Base-by-base conservation (phyloP, 2,113 vertebrate genomes). In the Fregata magnificens region DNA sequence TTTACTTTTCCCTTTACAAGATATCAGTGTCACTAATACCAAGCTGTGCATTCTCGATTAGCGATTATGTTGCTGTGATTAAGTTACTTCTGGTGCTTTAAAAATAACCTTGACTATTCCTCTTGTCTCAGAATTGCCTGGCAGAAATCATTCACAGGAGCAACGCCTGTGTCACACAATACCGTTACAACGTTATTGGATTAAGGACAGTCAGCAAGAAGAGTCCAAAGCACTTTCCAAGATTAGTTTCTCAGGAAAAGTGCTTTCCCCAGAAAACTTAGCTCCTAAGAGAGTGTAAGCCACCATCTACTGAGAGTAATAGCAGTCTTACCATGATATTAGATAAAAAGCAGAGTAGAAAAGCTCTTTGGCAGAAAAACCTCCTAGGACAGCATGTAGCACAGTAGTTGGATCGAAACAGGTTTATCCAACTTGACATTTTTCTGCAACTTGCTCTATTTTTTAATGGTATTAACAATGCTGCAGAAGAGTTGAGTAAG, bases 11-110 rank as follows among this genome's bases (percentile, higher is more conserved):
- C 50, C 65, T 88, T 79, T 86, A 76, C 73, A 69, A 93, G 79
- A 21, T 81, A 95, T 86, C 94, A 77, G 77, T 93, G 89, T 91
- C 92, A 93, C 71, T 93, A 96, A 96, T 83, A 96, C 89, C 91
- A 97, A 94, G 91, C 86, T 95, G 86, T 91, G 77, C 49, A 26
- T 93, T 93, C 93, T 80, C 1, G 2, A 77, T 77, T 45, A 76
- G 74, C 0, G 3, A 53, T 95, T 93, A 59, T 58, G 71, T 56
- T 90, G 56, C 72, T 6, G 6, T 3, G 40, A 96, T 95, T 90
- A 95, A 92, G 77, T 94, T 97, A 65, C 94, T 93, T 82, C 66
- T 94, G 61, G 45, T 89, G 85, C 76, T 96, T 93, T 94, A 88
- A 95, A 95, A 97, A 95, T 95, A 96, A 89, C 89, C 89, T 84